phyloP scores from a whole-genome alignment of 2,113 vertebrate species.

The Dromaius novaehollandiae region DNA sequence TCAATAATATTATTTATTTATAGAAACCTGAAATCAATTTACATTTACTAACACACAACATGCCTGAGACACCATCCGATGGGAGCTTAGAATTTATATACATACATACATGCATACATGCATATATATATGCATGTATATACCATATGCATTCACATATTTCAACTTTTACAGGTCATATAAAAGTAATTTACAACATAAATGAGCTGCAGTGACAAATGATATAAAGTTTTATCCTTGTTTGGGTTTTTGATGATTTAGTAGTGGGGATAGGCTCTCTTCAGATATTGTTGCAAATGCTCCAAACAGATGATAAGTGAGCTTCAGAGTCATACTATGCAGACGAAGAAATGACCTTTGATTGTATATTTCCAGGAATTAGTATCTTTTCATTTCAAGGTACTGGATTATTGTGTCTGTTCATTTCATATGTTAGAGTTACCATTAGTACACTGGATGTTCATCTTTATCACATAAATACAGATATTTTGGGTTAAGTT shows the following conservation, averaged over 20 bases:
- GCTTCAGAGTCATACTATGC: not conserved
- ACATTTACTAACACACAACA: rapidly evolving
- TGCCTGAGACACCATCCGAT: not conserved
- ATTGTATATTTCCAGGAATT: not conserved
- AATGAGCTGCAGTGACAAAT: not conserved
- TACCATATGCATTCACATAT: not conserved
- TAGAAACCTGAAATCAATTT: not conserved
- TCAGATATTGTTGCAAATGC: not conserved
- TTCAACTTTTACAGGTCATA: not conserved
- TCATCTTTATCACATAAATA: not conserved
- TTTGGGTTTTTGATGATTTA: not conserved
- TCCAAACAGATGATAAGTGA: not conserved
- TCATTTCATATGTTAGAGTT: not conserved
- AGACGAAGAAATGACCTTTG: not conserved
- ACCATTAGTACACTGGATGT: not conserved
- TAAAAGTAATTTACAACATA: not conserved
- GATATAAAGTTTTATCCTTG: not conserved
- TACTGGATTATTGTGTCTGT: not conserved
- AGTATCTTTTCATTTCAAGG: not conserved
- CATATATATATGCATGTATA: too few relatives aligned
- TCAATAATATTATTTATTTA: not conserved
- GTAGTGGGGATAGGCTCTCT: rapidly evolving
- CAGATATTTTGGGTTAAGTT: not conserved
- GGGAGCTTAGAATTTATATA: not conserved
- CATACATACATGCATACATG: too few relatives aligned